Base-by-base conservation (phyloP, 2,113 vertebrate species). In the Hassar affinis region DNA sequence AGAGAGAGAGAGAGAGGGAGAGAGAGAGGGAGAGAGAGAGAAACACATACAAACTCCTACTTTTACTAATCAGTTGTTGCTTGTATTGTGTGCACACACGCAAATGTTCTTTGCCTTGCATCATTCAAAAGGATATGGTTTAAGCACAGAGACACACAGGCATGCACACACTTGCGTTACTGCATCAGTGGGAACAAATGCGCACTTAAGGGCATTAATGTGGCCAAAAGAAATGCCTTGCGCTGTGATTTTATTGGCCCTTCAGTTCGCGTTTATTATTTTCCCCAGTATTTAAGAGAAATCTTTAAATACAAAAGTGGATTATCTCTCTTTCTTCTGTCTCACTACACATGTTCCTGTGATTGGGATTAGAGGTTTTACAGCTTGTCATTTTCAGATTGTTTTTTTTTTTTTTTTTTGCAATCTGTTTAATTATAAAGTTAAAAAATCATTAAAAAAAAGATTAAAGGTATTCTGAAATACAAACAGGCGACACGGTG, bases 101-200 rank as follows among this genome's bases (percentile, higher is more conserved):
- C 66, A 47, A 54, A 59, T 72, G 15, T 56, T 74, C 66, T 72
- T 82, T 82, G 80, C 77, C 77, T 79, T 62, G 25, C 77, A 79
- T 47, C 77, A 79, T 61, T 79, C 54, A 47, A 62, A 79, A 79
- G 77, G 56, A 27, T 38, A 79, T 22, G 77, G n/a, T 61, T 47
- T 62, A 45, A 61, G 54, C 38, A 38, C 49, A 75, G 42, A 61
- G 64, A 66, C 78, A 82, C 56, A 71, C 86, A 79, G 52, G 47
- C 78, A 56, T 64, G 75, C 84, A 80, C 45, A 87, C 68, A 77
- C 79, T 79, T 79, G 78, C 64, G 59, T 79, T 79, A 64, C 42
- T 49, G 59, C 57, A 52, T 77, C 51, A 77, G 9, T 77, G 51
- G 52, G 74, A 77, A 77, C 18, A 77, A 77, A 77, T 56, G 51